Evolutionary conservation across 2,888 invertebrate genomes (phyloP), one percentile per base, ranked within the genome.

Genomic region (Zootermopsis nevadensis): DNA sequence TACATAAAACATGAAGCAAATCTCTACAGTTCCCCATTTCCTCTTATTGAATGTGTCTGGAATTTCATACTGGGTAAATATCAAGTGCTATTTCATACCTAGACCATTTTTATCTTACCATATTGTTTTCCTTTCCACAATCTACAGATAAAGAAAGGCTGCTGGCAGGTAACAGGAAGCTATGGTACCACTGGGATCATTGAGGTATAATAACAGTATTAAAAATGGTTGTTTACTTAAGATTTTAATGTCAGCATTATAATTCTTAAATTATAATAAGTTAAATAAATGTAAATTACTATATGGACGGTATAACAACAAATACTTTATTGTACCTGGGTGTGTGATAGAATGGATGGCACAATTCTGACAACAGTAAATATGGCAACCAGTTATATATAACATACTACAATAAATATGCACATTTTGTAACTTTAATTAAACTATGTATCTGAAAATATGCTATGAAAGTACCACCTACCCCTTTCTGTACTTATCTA

Each of bases 241-340:
- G 48, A 48, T 77, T 53, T 77, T n/a, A 77, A 77, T 77, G 27
- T 77, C 77, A 27, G 30, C 77, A 31, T 53, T 77, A 30, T 53
- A 77, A 8, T 53, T 48, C 15, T 22, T 53, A 38, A 76, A 76
- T 76, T 53, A 77, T 53, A 53, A 19, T n/a, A 31, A 77, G 42
- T 42, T 22, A 42, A 48, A 77, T 48, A 8, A 77, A n/a, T 31
- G 15, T 35, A 77, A 77, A 77, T 79, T 60, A 66, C 79, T n/a
- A 79, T 66, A 35, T 60, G 79, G 79, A 79, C 79, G 79, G 79
- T 79, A 79, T 38, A 53, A 55, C 35, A 60, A 66, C 31, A 79
- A 35, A 79, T 79, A 38, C 27, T 66, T 55, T 48, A 77, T 22
- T 31, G 33, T 48, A 42, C 55, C 30, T 38, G 66, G 48, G 31